A percentile compares a stretch with the other conserved stretches of the same genome.
Evolutionary conservation across 2,113 vertebrate genomes (phyloP).

Genomic region (Leptobrachium ailaonicum): DNA sequence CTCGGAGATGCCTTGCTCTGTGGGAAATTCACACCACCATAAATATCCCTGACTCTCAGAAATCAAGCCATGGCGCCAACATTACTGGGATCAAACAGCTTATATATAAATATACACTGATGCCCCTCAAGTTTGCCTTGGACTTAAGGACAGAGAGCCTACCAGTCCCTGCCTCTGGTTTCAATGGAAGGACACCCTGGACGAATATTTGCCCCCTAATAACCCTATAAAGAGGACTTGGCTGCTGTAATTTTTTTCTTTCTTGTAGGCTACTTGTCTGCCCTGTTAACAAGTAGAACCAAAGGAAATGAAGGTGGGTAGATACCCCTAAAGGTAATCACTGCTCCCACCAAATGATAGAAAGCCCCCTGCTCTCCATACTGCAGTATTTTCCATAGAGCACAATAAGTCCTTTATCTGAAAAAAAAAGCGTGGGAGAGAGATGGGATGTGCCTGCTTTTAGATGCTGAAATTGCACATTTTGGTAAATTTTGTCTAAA

Average conservation of each 20-base stretch:
- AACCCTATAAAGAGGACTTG: neutral
- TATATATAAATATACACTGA: neutral
- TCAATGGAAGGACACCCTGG: neutral
- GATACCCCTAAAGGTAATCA: neutral
- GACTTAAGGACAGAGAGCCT: neutral
- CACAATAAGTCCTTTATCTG: constrained; percentile 27
- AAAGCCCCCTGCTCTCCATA: constrained; percentile 1
- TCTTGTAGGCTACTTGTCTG: neutral
- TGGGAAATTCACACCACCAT: constrained; percentile 23
- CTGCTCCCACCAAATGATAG: neutral
- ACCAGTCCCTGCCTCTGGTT: neutral
- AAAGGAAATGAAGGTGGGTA: neutral
- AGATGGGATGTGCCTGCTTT: neutral
- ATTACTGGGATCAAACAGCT: constrained; percentile 22
- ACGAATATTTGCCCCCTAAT: neutral
- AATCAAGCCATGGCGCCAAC: constrained; percentile 17
- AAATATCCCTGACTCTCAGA: constrained; percentile 24
- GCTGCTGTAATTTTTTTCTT: neutral
- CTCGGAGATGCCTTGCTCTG: constrained; percentile 1
- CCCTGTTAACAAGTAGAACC: neutral
- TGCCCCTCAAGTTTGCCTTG: neutral
- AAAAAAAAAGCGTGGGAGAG: neutral
- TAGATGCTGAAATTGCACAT: neutral
- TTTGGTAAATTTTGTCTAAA: neutral
- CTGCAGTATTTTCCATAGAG: neutral